Evolutionary conservation across 2,888 invertebrate species (phyloP), one percentile per base, ranked within the genome.

Genomic region (Tachina fera): DNA sequence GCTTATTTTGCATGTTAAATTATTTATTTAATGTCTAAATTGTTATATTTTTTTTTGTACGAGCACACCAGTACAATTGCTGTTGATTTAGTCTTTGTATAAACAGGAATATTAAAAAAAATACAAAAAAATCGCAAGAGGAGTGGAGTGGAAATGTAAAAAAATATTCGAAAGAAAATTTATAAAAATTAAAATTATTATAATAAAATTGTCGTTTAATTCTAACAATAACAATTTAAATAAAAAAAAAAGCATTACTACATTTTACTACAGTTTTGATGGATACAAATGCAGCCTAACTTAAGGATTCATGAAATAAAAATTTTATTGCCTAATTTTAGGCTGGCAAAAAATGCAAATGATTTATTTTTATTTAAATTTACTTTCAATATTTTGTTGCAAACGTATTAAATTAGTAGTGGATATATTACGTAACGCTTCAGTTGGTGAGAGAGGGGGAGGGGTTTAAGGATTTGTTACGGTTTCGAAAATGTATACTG

Each of bases 11-110:
- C 86, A 86, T 86, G 86, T 83, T 83, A 83, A 83, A 83, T 80
- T 86, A 79, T 86, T 86, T 83, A 68, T 80, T 83, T 80, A 83
- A 72, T 67, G 83, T 83, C 76, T 86, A 83, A 86, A 86, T 86
- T 86, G 83, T 49, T 63, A 63, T 83, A 76, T 70, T 78, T 67
- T 70, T 58, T 49, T 81, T 39, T 56, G 8, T n/a, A n/a, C n/a
- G n/a, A n/a, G 13, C 31, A 58, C 9, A 51, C 31, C 0, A 31
- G 31, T 31, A 31, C 67, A 81, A 81, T 79, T 65, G 41, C 79
- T 76, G 71, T 86, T 85, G 72, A 72, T 77, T 78, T 72, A 60
- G 67, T 60, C 45, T 60, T 77, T 83, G 67, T 67, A 47, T 39
- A 58, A 77, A 77, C 51, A 53, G 51, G 41, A 51, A 67, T 53